phyloP scores from a whole-genome alignment of 2,888 invertebrate species.

The Napeogenes sylphis region DNA sequence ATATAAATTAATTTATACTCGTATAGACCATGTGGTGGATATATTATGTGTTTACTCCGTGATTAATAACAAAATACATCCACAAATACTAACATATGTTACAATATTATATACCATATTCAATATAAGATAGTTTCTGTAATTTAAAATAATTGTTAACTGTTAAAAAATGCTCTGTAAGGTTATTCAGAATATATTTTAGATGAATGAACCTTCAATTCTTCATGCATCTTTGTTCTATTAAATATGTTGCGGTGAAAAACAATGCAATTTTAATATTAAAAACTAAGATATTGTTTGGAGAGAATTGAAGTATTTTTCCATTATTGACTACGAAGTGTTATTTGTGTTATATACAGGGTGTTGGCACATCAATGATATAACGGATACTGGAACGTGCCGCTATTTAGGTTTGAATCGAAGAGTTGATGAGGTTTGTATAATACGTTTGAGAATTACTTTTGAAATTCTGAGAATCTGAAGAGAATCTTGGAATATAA shows the following conservation, averaged over 20 bases:
- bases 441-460: background rate
- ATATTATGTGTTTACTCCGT: too few species aligned
- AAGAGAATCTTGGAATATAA: background rate
- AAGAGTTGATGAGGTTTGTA: constrained; percentile 10
- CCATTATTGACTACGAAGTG: constrained; percentile 6
- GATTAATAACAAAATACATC: too few species aligned
- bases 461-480: too few species aligned
- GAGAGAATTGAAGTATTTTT: constrained; percentile 6
- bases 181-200: background rate
- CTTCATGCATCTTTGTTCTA: constrained; percentile 15
- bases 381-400: constrained; percentile 38
- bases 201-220: constrained; percentile 15
- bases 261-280: constrained; percentile 10
- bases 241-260: constrained; percentile 10
- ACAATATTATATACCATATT: too few species aligned
- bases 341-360: background rate
- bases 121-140: too few species aligned
- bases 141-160: too few species aligned
- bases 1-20: too few species aligned
- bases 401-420: constrained; percentile 32
- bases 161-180: background rate
- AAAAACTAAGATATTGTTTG: background rate
- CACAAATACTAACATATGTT: too few species aligned
- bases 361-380: background rate
- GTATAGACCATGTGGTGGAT: too few species aligned